phyloP scores from a whole-genome alignment of 2,888 invertebrate genomes.

The Platerodrilus igneus region DNA sequence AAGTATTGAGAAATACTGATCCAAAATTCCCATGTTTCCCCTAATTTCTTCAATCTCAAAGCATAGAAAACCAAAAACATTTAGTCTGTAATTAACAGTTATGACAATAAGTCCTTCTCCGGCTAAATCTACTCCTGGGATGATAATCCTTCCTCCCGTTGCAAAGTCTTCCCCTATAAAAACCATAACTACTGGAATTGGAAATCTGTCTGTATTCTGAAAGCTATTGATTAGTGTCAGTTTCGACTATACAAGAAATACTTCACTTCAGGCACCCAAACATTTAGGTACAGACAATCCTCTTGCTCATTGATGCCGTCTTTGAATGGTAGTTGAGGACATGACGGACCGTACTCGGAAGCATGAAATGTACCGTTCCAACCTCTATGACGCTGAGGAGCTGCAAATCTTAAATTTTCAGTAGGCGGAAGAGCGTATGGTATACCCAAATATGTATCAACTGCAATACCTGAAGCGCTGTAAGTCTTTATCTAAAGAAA shows the following conservation, averaged over 20 bases:
- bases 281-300: constrained; percentile 86
- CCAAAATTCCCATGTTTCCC: constrained; percentile 82
- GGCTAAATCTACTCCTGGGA: constrained; percentile 68
- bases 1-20: constrained; percentile 74
- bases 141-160: constrained; percentile 48
- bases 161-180: constrained; percentile 63
- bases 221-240: constrained; percentile 7
- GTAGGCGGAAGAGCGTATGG: constrained; percentile 78
- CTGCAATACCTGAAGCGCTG: constrained; percentile 57
- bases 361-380: constrained; percentile 69
- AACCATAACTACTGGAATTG: constrained; percentile 65
- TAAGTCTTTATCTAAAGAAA: constrained; percentile 63
- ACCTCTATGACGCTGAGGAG: constrained; percentile 65
- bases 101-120: constrained; percentile 67
- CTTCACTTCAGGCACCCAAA: constrained; percentile 77
- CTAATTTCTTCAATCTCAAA: constrained; percentile 55
- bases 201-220: constrained; percentile 40
- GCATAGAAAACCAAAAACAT: constrained; percentile 66
- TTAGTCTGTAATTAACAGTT: constrained; percentile 64
- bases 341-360: constrained; percentile 64
- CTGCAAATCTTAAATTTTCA: constrained; percentile 68
- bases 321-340: constrained; percentile 55
- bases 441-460: constrained; percentile 70
- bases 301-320: constrained; percentile 52
- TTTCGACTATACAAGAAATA: background rate